These are phyloP conservation scores for Zaprionus taronus DNA, from an alignment of 1,140 invertebrate genomes.

Conservation along the genomic window DNA sequence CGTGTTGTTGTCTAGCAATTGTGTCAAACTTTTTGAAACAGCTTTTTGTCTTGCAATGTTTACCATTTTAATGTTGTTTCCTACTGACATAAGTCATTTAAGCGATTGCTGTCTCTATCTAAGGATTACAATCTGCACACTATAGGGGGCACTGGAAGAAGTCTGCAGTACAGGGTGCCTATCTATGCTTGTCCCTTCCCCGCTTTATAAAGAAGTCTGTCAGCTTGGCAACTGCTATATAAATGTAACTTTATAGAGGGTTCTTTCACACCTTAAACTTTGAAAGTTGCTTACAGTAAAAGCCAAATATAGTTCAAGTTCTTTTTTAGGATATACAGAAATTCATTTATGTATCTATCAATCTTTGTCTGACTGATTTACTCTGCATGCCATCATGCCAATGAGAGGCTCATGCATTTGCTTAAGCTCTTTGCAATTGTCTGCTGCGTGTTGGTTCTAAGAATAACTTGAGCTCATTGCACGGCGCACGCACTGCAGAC, in stretches of 20 bases:
- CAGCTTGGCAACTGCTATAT: neutral
- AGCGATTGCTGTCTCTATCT: constrained; percentile 20
- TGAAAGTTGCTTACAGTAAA: constrained; percentile 1
- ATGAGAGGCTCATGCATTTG: constrained; percentile 5
- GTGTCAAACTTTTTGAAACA: constrained; percentile 48
- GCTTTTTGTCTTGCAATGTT: constrained; percentile 42
- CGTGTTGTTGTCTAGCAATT: constrained; percentile 65
- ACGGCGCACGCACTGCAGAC: constrained; percentile 11
- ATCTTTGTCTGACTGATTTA: neutral
- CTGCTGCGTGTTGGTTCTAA: constrained; percentile 31
- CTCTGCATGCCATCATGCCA: neutral
- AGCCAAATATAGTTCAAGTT: neutral
- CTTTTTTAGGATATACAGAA: neutral
- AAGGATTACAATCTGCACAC: neutral
- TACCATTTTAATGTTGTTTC: constrained; percentile 34
- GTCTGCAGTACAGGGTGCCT: no score
- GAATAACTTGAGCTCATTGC: constrained; percentile 39
- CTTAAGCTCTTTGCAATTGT: constrained; percentile 23
- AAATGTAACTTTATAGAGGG: neutral
- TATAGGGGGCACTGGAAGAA: no score
- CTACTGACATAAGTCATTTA: constrained; percentile 19
- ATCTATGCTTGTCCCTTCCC: neutral
- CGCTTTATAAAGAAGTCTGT: neutral
- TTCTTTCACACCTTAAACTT: neutral
- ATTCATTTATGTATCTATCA: neutral